phyloP scores from a whole-genome alignment of 64 coral and sea anemone species.

The Orbicella faveolata region DNA sequence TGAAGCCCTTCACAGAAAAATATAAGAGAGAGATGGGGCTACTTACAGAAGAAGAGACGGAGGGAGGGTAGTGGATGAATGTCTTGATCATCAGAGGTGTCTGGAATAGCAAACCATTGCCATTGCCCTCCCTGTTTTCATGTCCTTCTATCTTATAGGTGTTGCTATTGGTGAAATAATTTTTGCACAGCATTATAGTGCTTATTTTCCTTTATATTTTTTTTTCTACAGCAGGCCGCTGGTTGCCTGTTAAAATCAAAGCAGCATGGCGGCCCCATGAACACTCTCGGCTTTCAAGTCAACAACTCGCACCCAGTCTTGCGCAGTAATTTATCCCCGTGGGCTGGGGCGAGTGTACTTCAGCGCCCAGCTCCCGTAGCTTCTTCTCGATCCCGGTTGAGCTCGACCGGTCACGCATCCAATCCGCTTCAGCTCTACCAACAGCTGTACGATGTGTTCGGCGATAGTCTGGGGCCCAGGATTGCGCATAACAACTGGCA shows the following conservation, averaged over 20 bases:
- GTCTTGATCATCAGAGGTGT: no score
- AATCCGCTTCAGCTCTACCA: constrained; percentile 72
- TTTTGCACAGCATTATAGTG: no score
- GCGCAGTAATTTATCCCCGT: constrained; percentile 74
- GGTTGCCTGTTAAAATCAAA: constrained; percentile 77
- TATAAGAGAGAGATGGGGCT: no score
- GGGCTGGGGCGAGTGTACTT: constrained; percentile 79
- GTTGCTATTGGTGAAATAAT: no score
- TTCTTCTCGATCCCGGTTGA: constrained; percentile 61
- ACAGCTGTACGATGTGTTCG: constrained; percentile 83
- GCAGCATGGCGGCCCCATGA: constrained; percentile 72
- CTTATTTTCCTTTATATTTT: background rate
- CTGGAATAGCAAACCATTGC: no score
- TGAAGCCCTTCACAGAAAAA: no score
- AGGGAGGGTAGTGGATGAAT: no score
- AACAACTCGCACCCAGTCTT: constrained; percentile 84
- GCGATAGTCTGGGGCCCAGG: constrained; percentile 76
- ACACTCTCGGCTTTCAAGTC: constrained; percentile 50
- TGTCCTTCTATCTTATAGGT: no score
- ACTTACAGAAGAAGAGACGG: no score
- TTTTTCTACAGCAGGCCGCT: constrained; percentile 70
- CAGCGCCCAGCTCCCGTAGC: constrained; percentile 67
- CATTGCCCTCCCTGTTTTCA: no score
- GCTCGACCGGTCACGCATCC: constrained; percentile 45
- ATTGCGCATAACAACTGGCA: constrained; percentile 94